Evolutionary conservation across 2,113 vertebrate species (phyloP).

Genomic region (Vidua macroura): DNA sequence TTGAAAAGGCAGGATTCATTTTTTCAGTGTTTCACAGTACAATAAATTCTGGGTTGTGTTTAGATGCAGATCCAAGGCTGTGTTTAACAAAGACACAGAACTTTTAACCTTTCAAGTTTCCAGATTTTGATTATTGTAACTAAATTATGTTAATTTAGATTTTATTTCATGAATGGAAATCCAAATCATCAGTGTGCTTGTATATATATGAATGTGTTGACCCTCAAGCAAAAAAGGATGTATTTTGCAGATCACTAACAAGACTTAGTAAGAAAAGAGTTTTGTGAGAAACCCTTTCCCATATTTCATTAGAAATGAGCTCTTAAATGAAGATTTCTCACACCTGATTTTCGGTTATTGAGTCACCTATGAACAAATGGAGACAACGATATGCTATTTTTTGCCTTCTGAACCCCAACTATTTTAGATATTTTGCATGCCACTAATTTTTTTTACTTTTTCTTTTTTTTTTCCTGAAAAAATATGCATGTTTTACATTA

Average conservation of each 20-base stretch:
- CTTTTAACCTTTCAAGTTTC: conserved; percentile 49
- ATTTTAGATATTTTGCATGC: background rate
- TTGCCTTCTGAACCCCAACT: background rate
- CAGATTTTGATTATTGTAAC: conserved; percentile 17
- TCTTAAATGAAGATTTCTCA: background rate
- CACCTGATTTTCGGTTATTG: background rate
- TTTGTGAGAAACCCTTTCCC: background rate
- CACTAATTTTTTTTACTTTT: background rate
- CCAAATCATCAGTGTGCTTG: background rate
- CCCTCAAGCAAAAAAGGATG: background rate
- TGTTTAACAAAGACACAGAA: conserved; percentile 54
- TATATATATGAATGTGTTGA: background rate
- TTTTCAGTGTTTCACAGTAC: conserved; percentile 7
- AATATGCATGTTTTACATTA: background rate
- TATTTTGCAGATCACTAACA: background rate
- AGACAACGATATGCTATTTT: background rate
- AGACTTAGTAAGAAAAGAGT: background rate
- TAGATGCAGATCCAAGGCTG: background rate
- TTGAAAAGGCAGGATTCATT: background rate
- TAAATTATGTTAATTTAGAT: conserved; percentile 7
- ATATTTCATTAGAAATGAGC: background rate
- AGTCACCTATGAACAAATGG: background rate
- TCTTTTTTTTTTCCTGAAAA: background rate
- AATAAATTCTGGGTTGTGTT: conserved; percentile 33
- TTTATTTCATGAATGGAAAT: background rate